These are phyloP conservation scores for Sakesphorus luctuosus DNA, from an alignment of 2,113 vertebrate genomes.

Conservation along the genomic window DNA sequence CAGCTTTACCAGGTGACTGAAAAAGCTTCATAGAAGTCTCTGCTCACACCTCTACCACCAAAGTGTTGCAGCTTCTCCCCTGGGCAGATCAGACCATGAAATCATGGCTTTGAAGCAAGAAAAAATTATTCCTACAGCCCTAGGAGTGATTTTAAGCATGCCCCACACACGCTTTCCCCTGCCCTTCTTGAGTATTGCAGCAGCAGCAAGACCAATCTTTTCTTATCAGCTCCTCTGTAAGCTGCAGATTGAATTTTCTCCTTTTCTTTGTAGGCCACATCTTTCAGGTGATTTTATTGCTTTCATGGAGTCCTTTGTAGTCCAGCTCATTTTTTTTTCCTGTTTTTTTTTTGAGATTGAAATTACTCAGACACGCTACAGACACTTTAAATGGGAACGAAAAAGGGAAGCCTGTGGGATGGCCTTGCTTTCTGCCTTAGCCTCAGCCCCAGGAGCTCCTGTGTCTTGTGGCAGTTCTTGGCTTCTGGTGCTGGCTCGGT, in stretches of 20 bases:
- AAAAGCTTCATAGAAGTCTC: not conserved
- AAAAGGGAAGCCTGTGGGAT: not conserved
- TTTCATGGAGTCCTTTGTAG: slow-evolving; percentile 53
- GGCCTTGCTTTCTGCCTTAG: not conserved
- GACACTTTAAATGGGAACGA: not conserved
- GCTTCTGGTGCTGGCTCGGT: not conserved
- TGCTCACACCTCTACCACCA: not conserved
- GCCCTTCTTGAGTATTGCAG: not conserved
- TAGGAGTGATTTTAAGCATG: not conserved
- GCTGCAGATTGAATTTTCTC: slow-evolving; percentile 36
- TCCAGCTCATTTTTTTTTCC: not conserved
- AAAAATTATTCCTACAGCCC: not conserved
- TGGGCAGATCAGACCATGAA: slow-evolving; percentile 15
- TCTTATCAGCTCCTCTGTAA: slow-evolving; percentile 20
- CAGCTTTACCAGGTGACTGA: not conserved
- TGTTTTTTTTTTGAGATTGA: not conserved
- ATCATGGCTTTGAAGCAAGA: slow-evolving; percentile 13
- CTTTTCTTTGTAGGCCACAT: slow-evolving; percentile 28
- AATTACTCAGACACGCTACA: not conserved
- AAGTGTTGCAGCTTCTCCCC: slow-evolving; percentile 25
- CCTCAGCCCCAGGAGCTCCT: not conserved
- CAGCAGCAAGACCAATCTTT: not conserved
- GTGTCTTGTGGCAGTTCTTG: not conserved
- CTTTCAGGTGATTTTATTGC: slow-evolving; percentile 42
- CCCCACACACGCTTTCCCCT: not conserved